Evolutionary conservation across 2,797 vertebrate species (phyloP).

Genomic region (Amniataba percoides): DNA sequence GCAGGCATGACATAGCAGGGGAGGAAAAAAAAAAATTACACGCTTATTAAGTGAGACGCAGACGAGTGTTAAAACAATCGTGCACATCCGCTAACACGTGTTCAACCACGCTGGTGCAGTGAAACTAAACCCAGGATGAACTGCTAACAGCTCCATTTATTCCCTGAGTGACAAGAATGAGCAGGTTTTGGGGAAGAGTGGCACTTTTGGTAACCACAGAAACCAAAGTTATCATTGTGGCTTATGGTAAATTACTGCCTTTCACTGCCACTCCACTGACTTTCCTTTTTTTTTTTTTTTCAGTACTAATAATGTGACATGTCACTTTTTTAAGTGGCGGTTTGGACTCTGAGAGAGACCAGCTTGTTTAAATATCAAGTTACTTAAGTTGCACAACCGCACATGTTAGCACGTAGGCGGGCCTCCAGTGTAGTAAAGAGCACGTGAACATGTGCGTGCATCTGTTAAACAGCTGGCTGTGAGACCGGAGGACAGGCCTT

Average conservation of each 20-base stretch:
- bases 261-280: constrained; percentile 27
- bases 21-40: constrained; percentile 60
- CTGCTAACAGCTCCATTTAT: neutral
- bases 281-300: neutral
- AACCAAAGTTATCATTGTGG: constrained; percentile 52
- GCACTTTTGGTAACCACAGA: constrained; percentile 44
- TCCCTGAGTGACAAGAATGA: constrained; percentile 26
- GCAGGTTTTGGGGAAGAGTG: constrained; percentile 20
- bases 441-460: neutral
- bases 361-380: neutral
- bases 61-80: constrained; percentile 40
- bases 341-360: neutral
- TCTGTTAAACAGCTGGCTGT: neutral
- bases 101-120: constrained; percentile 16
- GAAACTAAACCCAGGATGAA: no score
- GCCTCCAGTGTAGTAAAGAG: neutral
- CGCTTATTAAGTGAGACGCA: constrained; percentile 51
- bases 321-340: neutral
- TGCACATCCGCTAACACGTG: constrained; percentile 58
- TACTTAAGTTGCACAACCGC: neutral
- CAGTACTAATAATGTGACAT: neutral
- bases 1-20: constrained; percentile 44
- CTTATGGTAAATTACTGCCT: constrained; percentile 32
- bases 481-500: neutral
- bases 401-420: neutral